phyloP scores from a whole-genome alignment of 2,888 invertebrate genomes.

The Nomada lathburiana region DNA sequence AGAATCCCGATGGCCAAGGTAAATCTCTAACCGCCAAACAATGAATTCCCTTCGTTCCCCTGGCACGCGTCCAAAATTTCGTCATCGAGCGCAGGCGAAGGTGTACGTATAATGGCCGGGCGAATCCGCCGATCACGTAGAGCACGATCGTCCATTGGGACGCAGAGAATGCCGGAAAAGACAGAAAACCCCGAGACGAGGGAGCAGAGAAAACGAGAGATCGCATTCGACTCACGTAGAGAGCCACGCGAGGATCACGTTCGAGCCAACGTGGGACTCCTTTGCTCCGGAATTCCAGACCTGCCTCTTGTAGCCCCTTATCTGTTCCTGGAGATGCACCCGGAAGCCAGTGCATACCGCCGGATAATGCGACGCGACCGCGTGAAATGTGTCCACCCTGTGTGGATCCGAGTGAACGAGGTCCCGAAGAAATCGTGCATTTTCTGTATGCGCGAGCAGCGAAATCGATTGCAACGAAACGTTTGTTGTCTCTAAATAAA shows the following conservation, averaged over 20 bases:
- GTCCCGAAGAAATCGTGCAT: neutral
- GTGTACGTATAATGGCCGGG: too few species aligned
- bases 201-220: neutral
- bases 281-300: constrained; percentile 70
- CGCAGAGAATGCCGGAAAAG: constrained; percentile 27
- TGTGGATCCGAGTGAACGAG: neutral
- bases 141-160: constrained; percentile 20
- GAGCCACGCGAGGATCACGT: constrained; percentile 57
- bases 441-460: too few species aligned
- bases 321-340: constrained; percentile 69
- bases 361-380: constrained; percentile 32
- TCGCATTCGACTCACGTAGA: constrained; percentile 54
- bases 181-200: constrained; percentile 8
- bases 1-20: too few species aligned
- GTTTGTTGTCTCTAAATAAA: too few species aligned
- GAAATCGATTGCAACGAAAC: too few species aligned
- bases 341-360: constrained; percentile 61
- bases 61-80: too few species aligned
- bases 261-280: constrained; percentile 62
- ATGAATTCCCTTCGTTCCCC: too few species aligned
- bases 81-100: too few species aligned
- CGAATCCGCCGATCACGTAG: constrained; percentile 12
- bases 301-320: constrained; percentile 65
- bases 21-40: too few species aligned
- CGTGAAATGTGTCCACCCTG: constrained; percentile 18